Evolutionary conservation across 2,113 vertebrate species (phyloP).

Genomic region (Sisor rabdophorus): DNA sequence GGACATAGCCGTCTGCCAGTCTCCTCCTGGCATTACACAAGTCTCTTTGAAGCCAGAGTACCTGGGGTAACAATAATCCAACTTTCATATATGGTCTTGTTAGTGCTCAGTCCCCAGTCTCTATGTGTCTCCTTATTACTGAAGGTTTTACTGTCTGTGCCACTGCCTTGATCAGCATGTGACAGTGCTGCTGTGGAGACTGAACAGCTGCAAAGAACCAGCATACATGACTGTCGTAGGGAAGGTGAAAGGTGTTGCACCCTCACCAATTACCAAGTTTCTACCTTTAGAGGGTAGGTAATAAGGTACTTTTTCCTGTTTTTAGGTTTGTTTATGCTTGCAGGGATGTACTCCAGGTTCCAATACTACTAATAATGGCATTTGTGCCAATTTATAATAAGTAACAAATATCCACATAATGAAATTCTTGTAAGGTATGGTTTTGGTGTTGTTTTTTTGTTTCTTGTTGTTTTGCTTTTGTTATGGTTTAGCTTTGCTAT

Average conservation of each 20-base stretch:
- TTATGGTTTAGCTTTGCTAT: too few species aligned
- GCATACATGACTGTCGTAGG: not conserved
- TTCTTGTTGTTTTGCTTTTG: too few species aligned
- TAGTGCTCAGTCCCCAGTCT: conserved; percentile 21
- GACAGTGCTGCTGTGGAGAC: not conserved
- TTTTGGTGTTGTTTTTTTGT: too few species aligned
- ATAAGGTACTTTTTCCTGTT: not conserved
- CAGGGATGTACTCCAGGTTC: too few species aligned
- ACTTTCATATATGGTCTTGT: conserved; percentile 13
- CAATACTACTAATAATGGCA: too few species aligned
- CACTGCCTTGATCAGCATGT: conserved; percentile 20
- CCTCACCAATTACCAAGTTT: not conserved
- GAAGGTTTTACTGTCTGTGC: conserved; percentile 8
- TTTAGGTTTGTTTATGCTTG: too few species aligned
- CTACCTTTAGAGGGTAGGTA: not conserved
- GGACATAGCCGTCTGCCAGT: not conserved
- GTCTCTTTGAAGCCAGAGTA: conserved; percentile 7
- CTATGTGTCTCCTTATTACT: conserved; percentile 28
- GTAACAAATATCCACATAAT: too few species aligned
- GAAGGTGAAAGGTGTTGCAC: not conserved
- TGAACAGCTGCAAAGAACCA: conserved; percentile 13
- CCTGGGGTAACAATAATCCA: not conserved
- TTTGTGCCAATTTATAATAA: too few species aligned
- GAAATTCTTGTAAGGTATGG: too few species aligned
- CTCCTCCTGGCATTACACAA: conserved; percentile 6